phyloP scores from a whole-genome alignment of 1,140 invertebrate genomes.

The Onthophagus taurus region DNA sequence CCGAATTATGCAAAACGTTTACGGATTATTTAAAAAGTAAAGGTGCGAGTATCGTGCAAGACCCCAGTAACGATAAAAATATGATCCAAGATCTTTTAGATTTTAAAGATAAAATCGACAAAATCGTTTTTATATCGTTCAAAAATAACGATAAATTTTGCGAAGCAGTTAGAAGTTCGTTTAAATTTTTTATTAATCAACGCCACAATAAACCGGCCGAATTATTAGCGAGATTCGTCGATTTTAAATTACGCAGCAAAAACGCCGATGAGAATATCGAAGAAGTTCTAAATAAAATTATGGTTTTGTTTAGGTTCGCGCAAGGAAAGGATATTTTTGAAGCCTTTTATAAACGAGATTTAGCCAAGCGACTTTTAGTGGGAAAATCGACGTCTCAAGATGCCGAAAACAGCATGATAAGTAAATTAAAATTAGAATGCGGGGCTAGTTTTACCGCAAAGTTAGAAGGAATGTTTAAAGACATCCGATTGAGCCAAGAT shows the following conservation, averaged over 20 bases:
- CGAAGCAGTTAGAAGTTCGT: constrained; percentile 89
- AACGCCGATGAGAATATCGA: constrained; percentile 96
- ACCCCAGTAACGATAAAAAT: constrained; percentile 88
- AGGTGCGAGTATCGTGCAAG: constrained; percentile 89
- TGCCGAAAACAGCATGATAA: constrained; percentile 96
- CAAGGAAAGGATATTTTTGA: constrained; percentile 99
- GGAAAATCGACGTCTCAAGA: constrained; percentile 98
- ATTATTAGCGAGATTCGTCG: constrained; percentile 70
- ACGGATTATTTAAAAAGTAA: constrained; percentile 92
- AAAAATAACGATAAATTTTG: constrained; percentile 86
- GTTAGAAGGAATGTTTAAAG: constrained; percentile 97
- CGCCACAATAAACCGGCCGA: constrained; percentile 95
- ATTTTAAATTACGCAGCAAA: constrained; percentile 72
- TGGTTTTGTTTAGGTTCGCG: constrained; percentile 97
- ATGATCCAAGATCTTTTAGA: constrained; percentile 94
- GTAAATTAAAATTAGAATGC: constrained; percentile 95
- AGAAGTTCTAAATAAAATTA: constrained; percentile 89
- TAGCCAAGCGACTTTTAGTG: constrained; percentile 90
- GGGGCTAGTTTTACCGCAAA: constrained; percentile 94
- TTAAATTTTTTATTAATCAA: constrained; percentile 94
- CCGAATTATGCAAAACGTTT: constrained; percentile 78
- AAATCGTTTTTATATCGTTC: constrained; percentile 84
- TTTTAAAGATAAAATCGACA: constrained; percentile 95
- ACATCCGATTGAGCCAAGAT: constrained; percentile 95
- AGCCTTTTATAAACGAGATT: constrained; percentile 97